A percentile compares a stretch with the other conserved stretches of the same genome.
Conservation (phyloP, 2,797 vertebrate species). For the Propithecus perrieri region DNA sequence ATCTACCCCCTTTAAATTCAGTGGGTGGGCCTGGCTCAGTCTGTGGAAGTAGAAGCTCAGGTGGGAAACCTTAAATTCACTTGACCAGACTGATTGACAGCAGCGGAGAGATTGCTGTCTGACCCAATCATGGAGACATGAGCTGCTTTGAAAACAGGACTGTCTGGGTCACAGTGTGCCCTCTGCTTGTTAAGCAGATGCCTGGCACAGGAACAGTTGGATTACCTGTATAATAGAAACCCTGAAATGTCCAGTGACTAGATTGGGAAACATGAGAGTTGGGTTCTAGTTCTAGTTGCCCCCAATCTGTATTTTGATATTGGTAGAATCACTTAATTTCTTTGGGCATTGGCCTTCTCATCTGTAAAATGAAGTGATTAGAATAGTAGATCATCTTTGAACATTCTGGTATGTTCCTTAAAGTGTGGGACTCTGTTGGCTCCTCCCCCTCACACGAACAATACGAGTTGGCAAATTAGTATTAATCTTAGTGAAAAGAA, state of each 20-base stretch:
- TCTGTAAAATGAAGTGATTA: not conserved
- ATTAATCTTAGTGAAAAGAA: conserved; percentile 27
- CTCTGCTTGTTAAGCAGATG: not conserved
- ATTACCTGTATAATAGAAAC: conserved; percentile 9
- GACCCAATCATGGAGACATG: not conserved
- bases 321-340: not conserved
- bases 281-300: not conserved
- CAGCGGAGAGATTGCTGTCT: not conserved
- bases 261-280: not conserved
- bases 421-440: not conserved
- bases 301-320: not conserved
- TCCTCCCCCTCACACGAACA: not conserved
- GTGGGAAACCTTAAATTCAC: not conserved
- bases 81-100: conserved; percentile 12
- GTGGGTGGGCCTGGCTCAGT: conserved; percentile 31
- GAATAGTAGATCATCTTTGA: not conserved
- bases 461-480: not conserved
- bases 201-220: not conserved
- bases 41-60: not conserved
- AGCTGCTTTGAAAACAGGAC: conserved; percentile 36
- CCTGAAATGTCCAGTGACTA: not conserved
- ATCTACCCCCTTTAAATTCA: conserved; percentile 17
- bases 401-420: not conserved
- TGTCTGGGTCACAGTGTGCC: not conserved
- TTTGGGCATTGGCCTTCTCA: not conserved